These are phyloP conservation scores for Brachypteracias leptosomus DNA, from an alignment of 2,113 vertebrate genomes.

Conservation along the genomic window DNA sequence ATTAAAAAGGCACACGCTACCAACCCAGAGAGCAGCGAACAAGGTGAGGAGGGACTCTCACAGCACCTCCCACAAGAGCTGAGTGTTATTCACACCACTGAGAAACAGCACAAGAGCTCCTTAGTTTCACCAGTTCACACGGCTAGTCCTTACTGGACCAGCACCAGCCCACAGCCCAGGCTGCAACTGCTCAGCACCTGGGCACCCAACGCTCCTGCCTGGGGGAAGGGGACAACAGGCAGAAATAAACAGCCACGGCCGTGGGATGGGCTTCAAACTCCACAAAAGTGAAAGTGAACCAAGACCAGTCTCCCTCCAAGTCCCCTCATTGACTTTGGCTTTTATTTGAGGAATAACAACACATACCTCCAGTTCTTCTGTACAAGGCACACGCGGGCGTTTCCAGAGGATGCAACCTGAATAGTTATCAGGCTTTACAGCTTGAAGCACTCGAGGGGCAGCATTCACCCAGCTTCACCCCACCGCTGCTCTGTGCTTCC, in stretches of 20 bases:
- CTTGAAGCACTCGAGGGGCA: background rate
- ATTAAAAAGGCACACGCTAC: background rate
- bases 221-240: background rate
- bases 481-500: rapidly evolving
- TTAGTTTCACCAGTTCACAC: background rate
- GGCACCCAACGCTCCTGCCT: background rate
- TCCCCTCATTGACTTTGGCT: background rate
- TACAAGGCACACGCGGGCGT: background rate
- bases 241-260: background rate
- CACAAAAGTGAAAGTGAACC: background rate
- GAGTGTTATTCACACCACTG: rapidly evolving
- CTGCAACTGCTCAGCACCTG: background rate
- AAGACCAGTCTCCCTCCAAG: background rate
- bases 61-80: background rate
- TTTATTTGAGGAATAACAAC: background rate
- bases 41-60: background rate
- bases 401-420: background rate
- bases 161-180: rapidly evolving
- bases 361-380: background rate
- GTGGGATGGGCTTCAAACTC: background rate
- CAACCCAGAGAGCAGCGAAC: background rate
- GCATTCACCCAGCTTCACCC: background rate
- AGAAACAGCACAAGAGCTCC: background rate
- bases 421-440: background rate
- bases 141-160: background rate